Conservation (phyloP, 1,140 invertebrate species). For the Drosophila virilis region DNA sequence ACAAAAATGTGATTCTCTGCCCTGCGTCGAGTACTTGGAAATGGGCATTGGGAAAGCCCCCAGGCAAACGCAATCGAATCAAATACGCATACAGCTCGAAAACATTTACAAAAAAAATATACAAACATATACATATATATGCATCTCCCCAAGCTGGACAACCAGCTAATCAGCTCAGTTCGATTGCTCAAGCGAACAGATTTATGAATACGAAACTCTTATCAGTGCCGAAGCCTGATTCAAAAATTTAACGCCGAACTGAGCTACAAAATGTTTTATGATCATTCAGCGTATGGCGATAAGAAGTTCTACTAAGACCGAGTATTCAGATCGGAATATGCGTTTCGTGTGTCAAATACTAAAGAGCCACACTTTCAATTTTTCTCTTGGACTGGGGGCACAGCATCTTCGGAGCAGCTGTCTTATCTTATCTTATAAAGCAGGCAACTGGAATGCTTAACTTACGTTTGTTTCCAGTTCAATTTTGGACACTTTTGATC, state of each 20-base stretch:
- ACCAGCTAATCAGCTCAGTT: conserved; percentile 2
- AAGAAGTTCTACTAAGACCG: conserved; percentile 27
- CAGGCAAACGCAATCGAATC: conserved; percentile 18
- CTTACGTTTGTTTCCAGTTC: conserved; percentile 27
- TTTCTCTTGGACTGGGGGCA: neutral
- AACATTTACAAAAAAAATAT: conserved; percentile 11
- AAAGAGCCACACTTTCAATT: conserved; percentile 29
- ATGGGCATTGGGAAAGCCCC: conserved; percentile 48
- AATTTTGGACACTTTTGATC: neutral
- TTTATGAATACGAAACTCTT: conserved; percentile 18
- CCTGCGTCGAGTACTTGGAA: too few species aligned
- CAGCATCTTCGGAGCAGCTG: neutral
- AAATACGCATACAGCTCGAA: conserved; percentile 1
- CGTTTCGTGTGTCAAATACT: conserved; percentile 5
- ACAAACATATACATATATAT: too few species aligned
- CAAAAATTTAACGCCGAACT: conserved; percentile 13
- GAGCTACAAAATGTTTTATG: conserved; percentile 27
- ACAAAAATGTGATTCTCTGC: conserved; percentile 5
- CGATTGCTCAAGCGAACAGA: neutral
- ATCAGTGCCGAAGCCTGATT: conserved; percentile 32
- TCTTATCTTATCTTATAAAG: conserved; percentile 23
- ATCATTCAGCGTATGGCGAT: conserved; percentile 18
- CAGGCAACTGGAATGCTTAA: conserved; percentile 4
- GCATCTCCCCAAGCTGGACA: neutral
- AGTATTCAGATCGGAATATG: conserved; percentile 49